Evolutionary conservation across 2,797 vertebrate species (phyloP), one percentile per base, ranked within the genome.

Genomic region (Xenops minutus): DNA sequence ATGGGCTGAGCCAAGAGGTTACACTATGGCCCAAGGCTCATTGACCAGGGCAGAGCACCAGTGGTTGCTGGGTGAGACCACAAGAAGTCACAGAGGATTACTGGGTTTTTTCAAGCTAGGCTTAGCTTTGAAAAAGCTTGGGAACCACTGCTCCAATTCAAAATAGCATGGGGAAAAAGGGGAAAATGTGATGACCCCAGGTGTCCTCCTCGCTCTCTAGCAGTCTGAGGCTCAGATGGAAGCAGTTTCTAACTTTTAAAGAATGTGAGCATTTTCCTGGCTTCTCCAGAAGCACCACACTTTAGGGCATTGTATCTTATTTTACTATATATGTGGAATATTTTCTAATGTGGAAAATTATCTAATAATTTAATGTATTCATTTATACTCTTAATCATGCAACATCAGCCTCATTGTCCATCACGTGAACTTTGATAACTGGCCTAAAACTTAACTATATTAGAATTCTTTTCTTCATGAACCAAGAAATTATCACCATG

Each of bases 1-100:
- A 10, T 2, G 29, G 63, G 22, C 39, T 55, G 39, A 81, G 78
- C 44, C 66, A 59, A 63, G 52, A 74, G 36, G 7, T 19, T 34
- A 32, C 2, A 2, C 36, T 20, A 29, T 1, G 55, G 21, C 30
- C 15, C 0, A 2, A 29, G 48, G 56, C 62, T 78, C 62, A 22
- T 52, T 44, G 43, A 52, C 1, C 3, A 63, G 54, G 43, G 54
- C 71, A 78, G n/a, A 55, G 66, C 67, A 61, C 26, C 37, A 43
- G 34, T 21, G 37, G 54, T 29, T 72, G 9, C 14, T 66, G 39
- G 41, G n/a, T n/a, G 78, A 36, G 22, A 51, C 46, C 46, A 46
- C 43, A 51, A 54, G 56, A 54, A 74, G 30, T 24, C 46, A 55
- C 17, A 48, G 43, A 37, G 27, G 26, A 62, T 51, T 44, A 16